Evolutionary conservation across 2,888 invertebrate genomes (phyloP), one percentile per base, ranked within the genome.

Genomic region (Athetis lepigone): DNA sequence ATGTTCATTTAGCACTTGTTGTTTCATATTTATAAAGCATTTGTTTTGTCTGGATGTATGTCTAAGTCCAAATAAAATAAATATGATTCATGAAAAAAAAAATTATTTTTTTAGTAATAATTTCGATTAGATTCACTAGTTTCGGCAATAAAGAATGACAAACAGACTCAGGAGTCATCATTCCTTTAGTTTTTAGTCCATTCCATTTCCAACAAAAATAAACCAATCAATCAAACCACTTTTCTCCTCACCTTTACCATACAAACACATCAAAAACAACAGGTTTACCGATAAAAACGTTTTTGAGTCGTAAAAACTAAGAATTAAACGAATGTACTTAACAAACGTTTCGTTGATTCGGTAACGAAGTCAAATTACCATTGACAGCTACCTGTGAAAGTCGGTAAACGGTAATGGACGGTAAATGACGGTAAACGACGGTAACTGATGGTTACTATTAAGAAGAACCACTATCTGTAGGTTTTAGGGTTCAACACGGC

Each of bases 271-370:
- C 72, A 75, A 64, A 76, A 82, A 82, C 77, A 80, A 83, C 65
- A 68, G 70, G 80, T 80, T 84, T 84, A 81, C 81, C 87, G 85
- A 85, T 84, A 51, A 86, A 85, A 83, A 77, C 75, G 75, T 75
- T 81, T 81, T 77, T 25, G 68, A 81, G 54, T 85, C 80, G 76
- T 88, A 70, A 84, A 63, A 88, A 85, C 79, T 81, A 65, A 65
- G 75, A 78, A 86, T 84, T 80, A 79, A 86, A 73, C 37, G 62
- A 70, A 67, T 64, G 62, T 61, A 77, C 70, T 74, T 61, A 70
- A 43, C 50, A 49, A 58, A 50, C 45, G 9, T 49, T 21, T 50
- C 56, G 67, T 66, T 68, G 72, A 76, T 79, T 81, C 67, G 62
- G 64, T 79, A 76, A 79, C 73, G 73, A 73, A 74, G 68, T 73